These are phyloP conservation scores for Coelinius sp. DNA, from an alignment of 2,888 invertebrate genomes.

Conservation along the genomic window DNA sequence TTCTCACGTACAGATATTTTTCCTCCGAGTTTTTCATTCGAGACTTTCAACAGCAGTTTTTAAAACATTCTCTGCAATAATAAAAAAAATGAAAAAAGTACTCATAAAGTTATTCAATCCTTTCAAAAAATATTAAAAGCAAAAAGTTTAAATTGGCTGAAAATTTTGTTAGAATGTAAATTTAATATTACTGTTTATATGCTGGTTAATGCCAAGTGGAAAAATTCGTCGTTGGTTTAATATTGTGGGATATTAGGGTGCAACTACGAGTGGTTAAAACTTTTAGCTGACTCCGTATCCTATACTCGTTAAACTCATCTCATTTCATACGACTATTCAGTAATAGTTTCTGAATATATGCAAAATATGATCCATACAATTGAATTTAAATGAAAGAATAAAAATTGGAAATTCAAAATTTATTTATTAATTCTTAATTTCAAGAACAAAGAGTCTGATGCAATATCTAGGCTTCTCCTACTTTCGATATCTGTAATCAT, in stretches of 20 bases:
- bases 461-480: constrained; percentile 2
- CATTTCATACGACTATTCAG: no score
- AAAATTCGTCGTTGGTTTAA: no score
- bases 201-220: no score
- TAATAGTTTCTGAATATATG: no score
- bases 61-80: not conserved
- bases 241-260: no score
- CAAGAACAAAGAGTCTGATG: not conserved
- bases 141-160: not conserved
- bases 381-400: no score
- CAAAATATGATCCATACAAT: no score
- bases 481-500: not conserved
- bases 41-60: not conserved
- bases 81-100: not conserved
- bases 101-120: not conserved
- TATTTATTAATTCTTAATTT: not conserved
- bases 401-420: no score
- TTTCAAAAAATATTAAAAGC: not conserved
- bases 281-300: no score
- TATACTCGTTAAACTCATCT: no score
- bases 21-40: not conserved
- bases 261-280: no score
- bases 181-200: no score
- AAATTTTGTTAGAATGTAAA: not conserved
- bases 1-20: not conserved